Base-by-base conservation (phyloP, 1,140 invertebrate genomes). In the Bathynomus jamesi region DNA sequence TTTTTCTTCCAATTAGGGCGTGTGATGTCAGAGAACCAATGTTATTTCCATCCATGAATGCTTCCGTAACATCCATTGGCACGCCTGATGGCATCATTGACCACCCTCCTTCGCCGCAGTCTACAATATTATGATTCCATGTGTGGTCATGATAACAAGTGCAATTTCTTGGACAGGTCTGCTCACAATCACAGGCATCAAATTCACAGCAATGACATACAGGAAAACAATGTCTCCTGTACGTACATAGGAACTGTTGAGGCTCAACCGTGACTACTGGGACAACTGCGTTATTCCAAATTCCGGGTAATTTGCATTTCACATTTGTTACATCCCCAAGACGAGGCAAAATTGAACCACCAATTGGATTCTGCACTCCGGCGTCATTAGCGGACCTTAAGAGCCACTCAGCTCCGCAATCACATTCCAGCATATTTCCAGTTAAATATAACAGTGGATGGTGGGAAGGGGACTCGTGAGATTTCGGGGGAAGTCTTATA, bases 101-200 rank as follows among this genome's bases (percentile, higher is more conserved):
- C 83, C 93, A 93, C 64, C 88, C 88, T 53, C 87, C 89, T 53
- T 86, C 86, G 74, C 91, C 88, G 1, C 93, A 96, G 79, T 95
- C 92, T 3, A 96, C 92, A 4, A 95, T 90, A 81, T 96, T 96
- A 28, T 90, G 91, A 73, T 90, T 91, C 93, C 93, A 95, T 13
- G 92, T 91, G 80, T 92, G 90, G 79, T 96, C 93, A 82, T 94
- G 90, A 82, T 94, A 95, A 80, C 93, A 96, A 71, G 90, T 90
- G 83, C 93, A 96, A 79, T 94, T 93, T 73, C 87, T 87, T 2
- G 94, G 94, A 79, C 93, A 96, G 3, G 90, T 94, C 92, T 95
- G 95, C 83, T 95, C 92, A 82, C 94, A 96, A 82, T 96, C 94
- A 82, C 94, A 96, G 63, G 92, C 93, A 80, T 95, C 93, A 80